Evolutionary conservation across 2,888 invertebrate genomes (phyloP).

Genomic region (Meloe dianella): DNA sequence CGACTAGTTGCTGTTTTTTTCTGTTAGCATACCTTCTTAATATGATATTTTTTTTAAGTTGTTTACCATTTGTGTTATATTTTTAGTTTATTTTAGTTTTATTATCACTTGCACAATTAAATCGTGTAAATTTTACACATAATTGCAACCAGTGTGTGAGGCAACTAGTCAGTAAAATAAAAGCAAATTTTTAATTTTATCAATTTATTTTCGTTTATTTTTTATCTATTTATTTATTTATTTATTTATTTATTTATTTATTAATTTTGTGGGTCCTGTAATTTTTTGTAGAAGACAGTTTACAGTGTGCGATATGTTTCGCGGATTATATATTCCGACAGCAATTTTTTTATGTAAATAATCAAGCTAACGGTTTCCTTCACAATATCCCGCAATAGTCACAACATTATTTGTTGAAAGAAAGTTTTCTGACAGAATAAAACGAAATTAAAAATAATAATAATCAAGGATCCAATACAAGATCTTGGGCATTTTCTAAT

Average conservation of each 20-base stretch:
- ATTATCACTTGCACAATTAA: slow-evolving; percentile 51
- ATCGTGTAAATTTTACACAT: slow-evolving; percentile 55
- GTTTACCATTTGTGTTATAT: slow-evolving; percentile 40
- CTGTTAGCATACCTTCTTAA: slow-evolving; percentile 45
- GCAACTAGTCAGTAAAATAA: slow-evolving; percentile 60
- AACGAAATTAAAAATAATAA: slow-evolving; percentile 39
- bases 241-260: slow-evolving; percentile 37
- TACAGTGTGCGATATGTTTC: slow-evolving; percentile 46
- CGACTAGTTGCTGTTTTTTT: slow-evolving; percentile 41
- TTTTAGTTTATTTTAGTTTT: slow-evolving; percentile 43
- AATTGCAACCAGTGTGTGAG: slow-evolving; percentile 58
- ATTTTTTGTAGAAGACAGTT: slow-evolving; percentile 44
- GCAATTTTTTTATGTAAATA: slow-evolving; percentile 46
- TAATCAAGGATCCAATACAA: slow-evolving; percentile 33
- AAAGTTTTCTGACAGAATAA: too few species aligned
- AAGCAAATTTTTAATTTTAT: slow-evolving; percentile 51
- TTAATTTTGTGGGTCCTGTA: slow-evolving; percentile 24
- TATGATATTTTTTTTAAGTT: slow-evolving; percentile 39
- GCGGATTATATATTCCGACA: slow-evolving; percentile 38
- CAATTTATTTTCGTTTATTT: slow-evolving; percentile 48
- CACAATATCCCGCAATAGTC: slow-evolving; percentile 55
- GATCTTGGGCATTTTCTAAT: slow-evolving; percentile 53
- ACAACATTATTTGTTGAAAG: slow-evolving; percentile 12
- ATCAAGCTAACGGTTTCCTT: slow-evolving; percentile 54
- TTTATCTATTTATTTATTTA: slow-evolving; percentile 45